Evolutionary conservation across 2,888 invertebrate species (phyloP).

Genomic region (Cephus runcator): DNA sequence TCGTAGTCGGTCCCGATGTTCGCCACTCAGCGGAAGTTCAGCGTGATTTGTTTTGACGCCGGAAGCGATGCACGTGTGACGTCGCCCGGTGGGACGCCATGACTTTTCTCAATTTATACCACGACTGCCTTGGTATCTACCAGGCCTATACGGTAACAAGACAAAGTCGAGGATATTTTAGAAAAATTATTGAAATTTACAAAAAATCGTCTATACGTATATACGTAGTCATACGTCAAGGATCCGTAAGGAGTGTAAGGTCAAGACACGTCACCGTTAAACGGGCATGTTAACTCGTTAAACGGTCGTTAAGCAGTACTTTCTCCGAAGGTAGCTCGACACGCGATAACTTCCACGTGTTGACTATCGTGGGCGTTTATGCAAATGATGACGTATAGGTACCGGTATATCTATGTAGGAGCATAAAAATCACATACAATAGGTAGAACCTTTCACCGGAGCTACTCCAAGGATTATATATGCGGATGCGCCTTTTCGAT

Average conservation of each 20-base stretch:
- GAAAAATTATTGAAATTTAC: not conserved
- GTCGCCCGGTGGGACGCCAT: slow-evolving; percentile 2
- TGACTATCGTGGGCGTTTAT: slow-evolving; percentile 29
- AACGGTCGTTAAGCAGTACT: slow-evolving; percentile 2
- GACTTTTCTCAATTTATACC: not conserved
- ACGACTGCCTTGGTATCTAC: not conserved
- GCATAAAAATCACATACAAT: not conserved
- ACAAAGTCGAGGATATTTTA: not conserved
- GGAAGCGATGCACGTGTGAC: slow-evolving; percentile 34
- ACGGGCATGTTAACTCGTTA: not conserved
- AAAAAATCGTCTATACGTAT: not conserved
- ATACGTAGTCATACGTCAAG: not conserved
- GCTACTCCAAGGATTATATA: not conserved
- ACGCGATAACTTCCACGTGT: slow-evolving; percentile 24
- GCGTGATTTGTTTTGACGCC: slow-evolving; percentile 43
- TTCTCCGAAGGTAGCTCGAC: slow-evolving; percentile 20
- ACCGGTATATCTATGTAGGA: not conserved
- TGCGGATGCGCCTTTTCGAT: not conserved
- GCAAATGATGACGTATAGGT: slow-evolving; percentile 22
- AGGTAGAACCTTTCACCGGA: slow-evolving; percentile 14
- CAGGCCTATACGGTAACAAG: not conserved
- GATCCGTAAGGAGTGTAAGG: not conserved
- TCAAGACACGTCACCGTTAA: not conserved
- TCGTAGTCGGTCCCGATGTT: slow-evolving; percentile 12
- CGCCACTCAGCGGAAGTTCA: slow-evolving; percentile 36